Percentiles rank a stretch among this genome's conserved stretches.
These are phyloP conservation scores for Laspeyria flexula DNA, from an alignment of 2,888 invertebrate genomes.

Conservation along the genomic window DNA sequence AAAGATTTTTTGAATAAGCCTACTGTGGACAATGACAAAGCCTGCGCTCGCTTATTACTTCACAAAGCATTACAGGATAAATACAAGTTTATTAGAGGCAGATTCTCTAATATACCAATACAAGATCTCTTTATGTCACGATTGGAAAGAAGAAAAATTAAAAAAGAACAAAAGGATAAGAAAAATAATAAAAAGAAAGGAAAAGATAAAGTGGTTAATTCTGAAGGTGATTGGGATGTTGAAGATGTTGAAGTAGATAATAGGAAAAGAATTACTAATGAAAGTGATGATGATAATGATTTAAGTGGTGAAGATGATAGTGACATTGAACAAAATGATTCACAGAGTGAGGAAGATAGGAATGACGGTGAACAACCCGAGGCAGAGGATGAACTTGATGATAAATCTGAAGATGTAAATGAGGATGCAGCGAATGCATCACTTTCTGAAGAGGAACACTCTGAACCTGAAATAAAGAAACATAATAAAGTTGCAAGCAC, in stretches of 20 bases:
- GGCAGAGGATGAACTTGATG: conserved; percentile 8
- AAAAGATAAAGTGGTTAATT: conserved; percentile 55
- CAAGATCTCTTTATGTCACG: conserved; percentile 78
- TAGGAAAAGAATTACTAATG: conserved; percentile 25
- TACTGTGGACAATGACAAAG: conserved; percentile 68
- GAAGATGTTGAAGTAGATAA: conserved; percentile 50
- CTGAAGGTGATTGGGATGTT: conserved; percentile 68
- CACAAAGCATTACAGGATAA: conserved; percentile 75
- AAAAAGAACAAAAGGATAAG: conserved; percentile 72
- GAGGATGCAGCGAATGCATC: conserved; percentile 5
- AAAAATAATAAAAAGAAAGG: conserved; percentile 65
- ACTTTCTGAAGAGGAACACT: conserved; percentile 6
- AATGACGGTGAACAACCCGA: conserved; percentile 8
- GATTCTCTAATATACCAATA: conserved; percentile 71
- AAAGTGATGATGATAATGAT: conserved; percentile 20
- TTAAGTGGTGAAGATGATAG: conserved; percentile 27
- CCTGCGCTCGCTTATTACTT: conserved; percentile 72
- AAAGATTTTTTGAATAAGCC: conserved; percentile 71
- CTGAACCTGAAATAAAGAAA: not conserved
- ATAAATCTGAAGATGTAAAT: conserved; percentile 13
- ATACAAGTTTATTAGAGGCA: conserved; percentile 67
- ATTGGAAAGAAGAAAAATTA: conserved; percentile 70
- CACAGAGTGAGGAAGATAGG: conserved; percentile 8
- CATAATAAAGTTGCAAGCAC: not conserved
- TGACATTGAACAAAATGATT: conserved; percentile 12